These are phyloP conservation scores for Nasonia vitripennis DNA, from an alignment of 1,140 invertebrate species.

Conservation along the genomic window DNA sequence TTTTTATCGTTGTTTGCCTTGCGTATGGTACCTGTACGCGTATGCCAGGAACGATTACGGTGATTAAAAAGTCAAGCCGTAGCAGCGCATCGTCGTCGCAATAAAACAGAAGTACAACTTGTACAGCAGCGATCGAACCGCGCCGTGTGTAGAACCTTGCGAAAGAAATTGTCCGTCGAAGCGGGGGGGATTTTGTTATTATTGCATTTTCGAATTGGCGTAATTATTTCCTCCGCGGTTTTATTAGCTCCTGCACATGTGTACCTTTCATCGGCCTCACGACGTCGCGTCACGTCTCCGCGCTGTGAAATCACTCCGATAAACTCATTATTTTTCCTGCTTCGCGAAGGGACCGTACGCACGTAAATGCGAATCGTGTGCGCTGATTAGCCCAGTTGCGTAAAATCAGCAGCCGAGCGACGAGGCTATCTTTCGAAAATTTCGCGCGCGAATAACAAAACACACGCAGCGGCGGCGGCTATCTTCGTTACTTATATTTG, in stretches of 20 bases:
- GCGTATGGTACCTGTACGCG: neutral
- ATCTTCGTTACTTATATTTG: conserved; percentile 45
- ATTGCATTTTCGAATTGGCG: neutral
- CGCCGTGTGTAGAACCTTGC: no score
- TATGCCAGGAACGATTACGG: neutral
- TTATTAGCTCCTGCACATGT: neutral
- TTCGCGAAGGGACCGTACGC: neutral
- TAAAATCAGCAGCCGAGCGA: neutral
- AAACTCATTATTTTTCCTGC: neutral
- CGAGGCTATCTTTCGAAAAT: conserved; percentile 2
- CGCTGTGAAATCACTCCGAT: neutral
- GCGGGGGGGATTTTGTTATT: neutral
- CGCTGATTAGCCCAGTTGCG: conserved; percentile 21
- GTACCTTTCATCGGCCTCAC: neutral
- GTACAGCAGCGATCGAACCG: no score
- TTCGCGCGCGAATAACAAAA: conserved; percentile 9
- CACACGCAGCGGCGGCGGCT: neutral
- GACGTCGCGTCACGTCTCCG: neutral
- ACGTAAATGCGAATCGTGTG: neutral
- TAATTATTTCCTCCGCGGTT: neutral
- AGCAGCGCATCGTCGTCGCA: no score
- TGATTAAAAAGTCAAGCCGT: neutral
- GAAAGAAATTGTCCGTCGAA: neutral
- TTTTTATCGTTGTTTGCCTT: conserved; percentile 3
- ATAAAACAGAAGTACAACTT: no score